These are phyloP conservation scores for Lithophane ornitopus DNA, from an alignment of 2,888 invertebrate species.

Conservation along the genomic window DNA sequence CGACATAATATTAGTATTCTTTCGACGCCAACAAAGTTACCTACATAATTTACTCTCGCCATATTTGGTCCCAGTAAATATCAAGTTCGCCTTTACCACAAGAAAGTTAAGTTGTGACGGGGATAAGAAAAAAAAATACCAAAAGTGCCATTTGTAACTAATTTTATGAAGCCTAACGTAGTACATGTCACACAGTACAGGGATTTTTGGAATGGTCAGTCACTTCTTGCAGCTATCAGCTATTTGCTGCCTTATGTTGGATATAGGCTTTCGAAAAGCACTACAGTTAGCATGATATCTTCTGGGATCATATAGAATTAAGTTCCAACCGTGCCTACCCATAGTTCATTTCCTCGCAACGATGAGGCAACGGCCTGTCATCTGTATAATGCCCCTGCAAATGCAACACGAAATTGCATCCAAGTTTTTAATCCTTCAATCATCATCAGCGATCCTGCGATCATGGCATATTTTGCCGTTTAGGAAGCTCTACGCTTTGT, in stretches of 20 bases:
- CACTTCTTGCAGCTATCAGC: not conserved
- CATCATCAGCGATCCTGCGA: no score
- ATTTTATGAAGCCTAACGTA: not conserved
- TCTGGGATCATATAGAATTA: not conserved
- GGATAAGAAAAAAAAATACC: constrained; percentile 20
- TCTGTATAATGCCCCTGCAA: not conserved
- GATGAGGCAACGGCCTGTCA: not conserved
- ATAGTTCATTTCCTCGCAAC: not conserved
- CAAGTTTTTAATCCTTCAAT: not conserved
- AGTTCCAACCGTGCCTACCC: not conserved
- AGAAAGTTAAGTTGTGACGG: constrained; percentile 58
- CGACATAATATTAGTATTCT: constrained; percentile 57
- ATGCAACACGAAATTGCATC: not conserved
- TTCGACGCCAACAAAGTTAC: constrained; percentile 40
- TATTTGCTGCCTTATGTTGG: not conserved
- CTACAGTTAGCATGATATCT: not conserved
- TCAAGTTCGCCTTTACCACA: constrained; percentile 55
- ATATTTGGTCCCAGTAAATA: constrained; percentile 64
- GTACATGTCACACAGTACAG: not conserved
- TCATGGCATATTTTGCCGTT: not conserved
- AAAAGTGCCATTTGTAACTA: constrained; percentile 30
- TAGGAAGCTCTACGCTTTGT: not conserved
- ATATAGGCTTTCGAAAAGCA: not conserved
- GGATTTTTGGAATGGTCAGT: not conserved
- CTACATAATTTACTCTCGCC: constrained; percentile 46